phyloP scores from a whole-genome alignment of 2,797 vertebrate species.

The Chelmon rostratus region DNA sequence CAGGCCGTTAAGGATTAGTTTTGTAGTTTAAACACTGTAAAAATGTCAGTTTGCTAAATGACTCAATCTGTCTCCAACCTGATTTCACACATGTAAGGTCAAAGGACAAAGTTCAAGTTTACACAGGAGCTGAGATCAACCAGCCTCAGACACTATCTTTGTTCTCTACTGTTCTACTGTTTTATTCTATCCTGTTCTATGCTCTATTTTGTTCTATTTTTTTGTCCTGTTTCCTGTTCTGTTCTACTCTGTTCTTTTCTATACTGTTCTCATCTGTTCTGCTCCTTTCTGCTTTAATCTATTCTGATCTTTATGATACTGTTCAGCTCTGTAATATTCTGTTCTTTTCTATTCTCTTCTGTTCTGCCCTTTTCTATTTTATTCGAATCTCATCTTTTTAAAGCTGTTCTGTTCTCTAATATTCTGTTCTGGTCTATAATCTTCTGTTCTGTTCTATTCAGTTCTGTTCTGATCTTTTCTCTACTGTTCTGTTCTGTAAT shows the following conservation, averaged over 20 bases:
- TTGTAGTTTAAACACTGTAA: conserved; percentile 41
- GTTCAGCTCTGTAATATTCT: not conserved
- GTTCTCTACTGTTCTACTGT: not conserved
- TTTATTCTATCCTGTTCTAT: not conserved
- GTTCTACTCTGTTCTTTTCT: too few relatives aligned
- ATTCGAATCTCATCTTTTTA: not conserved
- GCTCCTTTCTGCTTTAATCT: not conserved
- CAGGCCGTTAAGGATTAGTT: conserved; percentile 35
- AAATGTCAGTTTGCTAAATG: conserved; percentile 60
- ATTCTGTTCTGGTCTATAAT: not conserved
- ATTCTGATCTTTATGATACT: not conserved
- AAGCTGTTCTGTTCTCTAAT: not conserved
- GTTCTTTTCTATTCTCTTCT: not conserved
- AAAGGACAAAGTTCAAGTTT: conserved; percentile 25
- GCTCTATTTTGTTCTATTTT: too few relatives aligned
- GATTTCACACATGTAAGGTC: conserved; percentile 17
- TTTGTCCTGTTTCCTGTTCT: too few relatives aligned
- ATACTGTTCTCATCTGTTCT: not conserved
- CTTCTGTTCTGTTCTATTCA: not conserved
- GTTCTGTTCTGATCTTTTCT: not conserved
- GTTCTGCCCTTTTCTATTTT: not conserved
- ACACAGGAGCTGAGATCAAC: conserved; percentile 13
- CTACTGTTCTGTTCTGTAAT: too few relatives aligned
- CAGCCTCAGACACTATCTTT: not conserved
- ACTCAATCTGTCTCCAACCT: conserved; percentile 16